phyloP scores from a whole-genome alignment of 2,797 vertebrate genomes.

The Aplochiton taeniatus region DNA sequence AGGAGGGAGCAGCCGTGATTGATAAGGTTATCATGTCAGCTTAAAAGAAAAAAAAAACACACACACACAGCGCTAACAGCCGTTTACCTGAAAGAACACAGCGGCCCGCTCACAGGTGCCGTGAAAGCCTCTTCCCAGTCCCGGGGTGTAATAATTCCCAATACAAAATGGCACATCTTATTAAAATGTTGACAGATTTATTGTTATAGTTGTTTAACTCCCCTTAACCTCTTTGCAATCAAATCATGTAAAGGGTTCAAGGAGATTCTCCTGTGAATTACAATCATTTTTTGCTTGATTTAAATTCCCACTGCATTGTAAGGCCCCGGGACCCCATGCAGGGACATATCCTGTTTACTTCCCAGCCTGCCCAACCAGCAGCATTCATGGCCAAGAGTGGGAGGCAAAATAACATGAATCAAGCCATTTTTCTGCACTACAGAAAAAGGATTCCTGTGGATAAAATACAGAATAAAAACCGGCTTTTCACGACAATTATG shows the following conservation, averaged over 20 bases:
- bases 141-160: conserved; percentile 44
- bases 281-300: conserved; percentile 54
- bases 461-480: conserved; percentile 29
- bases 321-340: conserved; percentile 31
- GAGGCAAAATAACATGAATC: conserved; percentile 32
- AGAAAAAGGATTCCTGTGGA: conserved; percentile 7
- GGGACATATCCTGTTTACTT: conserved; percentile 50
- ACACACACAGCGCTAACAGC: conserved; percentile 48
- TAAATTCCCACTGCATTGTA: conserved; percentile 39
- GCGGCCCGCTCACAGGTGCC: conserved; percentile 56
- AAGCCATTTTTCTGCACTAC: conserved; percentile 28
- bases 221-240: conserved; percentile 66
- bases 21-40: conserved; percentile 68
- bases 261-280: conserved; percentile 59
- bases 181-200: conserved; percentile 70
- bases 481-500: conserved; percentile 29
- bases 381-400: conserved; percentile 38
- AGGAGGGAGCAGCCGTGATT: conserved; percentile 56
- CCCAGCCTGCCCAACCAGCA: conserved; percentile 1
- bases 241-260: conserved; percentile 64
- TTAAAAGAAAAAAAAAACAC: conserved; percentile 44
- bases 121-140: conserved; percentile 51
- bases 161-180: conserved; percentile 61
- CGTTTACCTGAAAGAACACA: conserved; percentile 54
- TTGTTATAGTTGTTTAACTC: conserved; percentile 67